Evolutionary conservation across 2,113 vertebrate species (phyloP), one percentile per base, ranked within the genome.

Genomic region (Datnioides undecimradiatus): DNA sequence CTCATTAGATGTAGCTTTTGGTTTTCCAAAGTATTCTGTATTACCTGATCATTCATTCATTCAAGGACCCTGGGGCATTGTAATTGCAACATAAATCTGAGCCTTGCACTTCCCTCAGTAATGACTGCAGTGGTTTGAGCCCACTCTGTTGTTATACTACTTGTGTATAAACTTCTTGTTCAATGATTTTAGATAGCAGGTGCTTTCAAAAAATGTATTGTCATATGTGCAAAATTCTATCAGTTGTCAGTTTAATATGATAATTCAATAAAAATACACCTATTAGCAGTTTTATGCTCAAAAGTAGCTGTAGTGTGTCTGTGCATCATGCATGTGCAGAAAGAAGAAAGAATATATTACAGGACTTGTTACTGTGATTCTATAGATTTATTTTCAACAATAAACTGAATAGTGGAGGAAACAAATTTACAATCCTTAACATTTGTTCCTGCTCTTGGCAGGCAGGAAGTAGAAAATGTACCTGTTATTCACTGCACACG

Each of bases 81-180:
- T 25, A 40, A 27, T 60, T 3, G 1, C 16, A 25, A 9, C 41
- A 58, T 57, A 6, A 7, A 63, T 34, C 12, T 27, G 23, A 67
- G 43, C 33, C 21, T 27, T 34, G n/a, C 54, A 51, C 16, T 51
- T 51, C 19, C 6, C 40, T 34, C 29, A 34, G 51, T 58, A 51
- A 60, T 59, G 58, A 57, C 59, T 48, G 5, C 51, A 71, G 59
- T 46, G 59, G 11, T 27, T 48, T 62, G 40, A 48, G 55, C 27
- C 63, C 41, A 41, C 40, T 55, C 41, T 34, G 48, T 49, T 38
- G 12, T 45, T 43, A 31, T 17, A 25, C 34, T 69, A 21, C 41
- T 55, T 70, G 23, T 25, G 14, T 73, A n/a, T n/a, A n/a, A n/a
- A n/a, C n/a, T n/a, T n/a, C n/a, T n/a, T n/a, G n/a, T 57, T 69